Conservation (phyloP, 2,113 vertebrate species). For the Hepsetus odoe region DNA sequence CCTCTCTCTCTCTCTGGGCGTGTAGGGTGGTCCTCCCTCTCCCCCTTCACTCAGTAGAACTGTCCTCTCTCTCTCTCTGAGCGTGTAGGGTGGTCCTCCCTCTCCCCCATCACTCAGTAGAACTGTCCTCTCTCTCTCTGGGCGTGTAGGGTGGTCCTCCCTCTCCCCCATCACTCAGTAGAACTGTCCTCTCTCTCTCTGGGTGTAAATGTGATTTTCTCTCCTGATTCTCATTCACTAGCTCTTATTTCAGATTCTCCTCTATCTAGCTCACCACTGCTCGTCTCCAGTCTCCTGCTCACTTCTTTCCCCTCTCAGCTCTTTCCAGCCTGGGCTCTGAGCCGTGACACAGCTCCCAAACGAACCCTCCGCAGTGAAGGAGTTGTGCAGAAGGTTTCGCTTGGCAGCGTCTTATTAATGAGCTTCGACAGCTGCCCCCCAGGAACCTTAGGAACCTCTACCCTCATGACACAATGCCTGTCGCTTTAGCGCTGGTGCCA, state of each 20-base stretch:
- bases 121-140: too few relatives aligned
- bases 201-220: too few relatives aligned
- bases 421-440: slow-evolving; percentile 10
- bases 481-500: slow-evolving; percentile 11
- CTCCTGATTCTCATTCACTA: not conserved
- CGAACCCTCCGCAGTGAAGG: not conserved
- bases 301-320: not conserved
- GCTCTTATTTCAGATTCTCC: not conserved
- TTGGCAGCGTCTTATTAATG: slow-evolving; percentile 15
- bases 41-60: too few relatives aligned
- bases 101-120: too few relatives aligned
- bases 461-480: not conserved
- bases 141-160: too few relatives aligned
- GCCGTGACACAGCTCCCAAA: not conserved
- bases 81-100: too few relatives aligned
- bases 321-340: not conserved
- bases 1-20: too few relatives aligned
- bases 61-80: too few relatives aligned
- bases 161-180: too few relatives aligned
- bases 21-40: too few relatives aligned
- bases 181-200: too few relatives aligned
- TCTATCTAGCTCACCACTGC: not conserved
- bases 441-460: not conserved
- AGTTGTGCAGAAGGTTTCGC: not conserved
- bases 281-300: not conserved